Conservation (phyloP, 1,140 invertebrate genomes). For the Arctopsyche grandis region DNA sequence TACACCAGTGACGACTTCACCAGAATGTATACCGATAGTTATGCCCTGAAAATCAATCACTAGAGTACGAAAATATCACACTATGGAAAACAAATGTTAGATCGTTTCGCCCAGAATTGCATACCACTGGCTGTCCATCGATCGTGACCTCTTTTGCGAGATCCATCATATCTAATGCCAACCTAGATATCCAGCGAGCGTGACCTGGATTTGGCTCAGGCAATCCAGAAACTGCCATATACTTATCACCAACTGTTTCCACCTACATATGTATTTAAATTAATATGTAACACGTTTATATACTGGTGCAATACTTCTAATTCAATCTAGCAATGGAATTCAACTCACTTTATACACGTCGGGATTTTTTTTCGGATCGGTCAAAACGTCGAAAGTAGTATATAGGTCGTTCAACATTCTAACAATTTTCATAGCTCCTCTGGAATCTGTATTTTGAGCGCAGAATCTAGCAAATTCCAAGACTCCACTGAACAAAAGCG, state of each 20-base stretch:
- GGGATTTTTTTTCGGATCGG: constrained; percentile 90
- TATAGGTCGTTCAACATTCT: constrained; percentile 91
- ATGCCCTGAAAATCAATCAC: constrained; percentile 75
- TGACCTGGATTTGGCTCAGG: constrained; percentile 92
- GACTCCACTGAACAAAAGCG: constrained; percentile 93
- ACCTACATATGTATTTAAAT: constrained; percentile 72
- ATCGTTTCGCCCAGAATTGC: constrained; percentile 45
- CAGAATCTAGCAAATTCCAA: constrained; percentile 92
- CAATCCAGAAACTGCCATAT: constrained; percentile 98
- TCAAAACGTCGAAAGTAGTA: constrained; percentile 90
- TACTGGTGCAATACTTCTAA: not conserved
- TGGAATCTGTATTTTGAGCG: constrained; percentile 84
- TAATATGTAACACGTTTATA: not conserved
- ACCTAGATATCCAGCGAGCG: constrained; percentile 90
- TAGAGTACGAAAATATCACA: not conserved
- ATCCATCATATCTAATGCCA: constrained; percentile 97
- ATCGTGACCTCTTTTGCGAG: constrained; percentile 86
- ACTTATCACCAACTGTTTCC: constrained; percentile 99
- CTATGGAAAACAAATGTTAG: too few species aligned
- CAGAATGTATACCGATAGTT: constrained; percentile 95
- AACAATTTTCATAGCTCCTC: constrained; percentile 92
- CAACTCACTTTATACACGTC: constrained; percentile 92
- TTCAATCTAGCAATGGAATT: not conserved
- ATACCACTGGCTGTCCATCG: constrained; percentile 87
- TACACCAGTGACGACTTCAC: constrained; percentile 95